A percentile compares a stretch with the other conserved stretches of the same genome.
phyloP scores from a whole-genome alignment of 2,797 vertebrate genomes.

The Mareca penelope region DNA sequence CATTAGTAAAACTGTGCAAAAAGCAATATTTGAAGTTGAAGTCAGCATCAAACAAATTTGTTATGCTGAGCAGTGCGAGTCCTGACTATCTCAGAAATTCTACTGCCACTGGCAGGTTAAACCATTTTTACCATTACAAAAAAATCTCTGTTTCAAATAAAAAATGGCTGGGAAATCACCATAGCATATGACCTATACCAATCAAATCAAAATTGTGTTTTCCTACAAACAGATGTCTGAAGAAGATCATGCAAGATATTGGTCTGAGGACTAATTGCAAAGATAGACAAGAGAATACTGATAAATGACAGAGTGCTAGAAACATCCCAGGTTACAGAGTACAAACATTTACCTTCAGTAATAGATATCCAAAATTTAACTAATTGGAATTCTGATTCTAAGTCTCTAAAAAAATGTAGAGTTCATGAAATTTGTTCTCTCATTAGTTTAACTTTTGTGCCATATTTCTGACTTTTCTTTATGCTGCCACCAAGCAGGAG shows the following conservation, averaged over 20 bases:
- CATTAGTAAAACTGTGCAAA: not conserved
- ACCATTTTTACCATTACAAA: not conserved
- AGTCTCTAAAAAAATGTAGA: not conserved
- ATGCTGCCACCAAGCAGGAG: not conserved
- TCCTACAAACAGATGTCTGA: not conserved
- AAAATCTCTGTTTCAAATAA: not conserved
- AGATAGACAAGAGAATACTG: not conserved
- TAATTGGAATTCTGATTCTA: not conserved
- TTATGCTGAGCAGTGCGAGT: not conserved
- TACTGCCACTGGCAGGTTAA: not conserved
- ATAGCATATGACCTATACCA: not conserved
- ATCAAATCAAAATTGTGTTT: not conserved
- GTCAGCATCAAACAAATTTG: not conserved
- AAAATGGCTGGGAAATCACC: not conserved
- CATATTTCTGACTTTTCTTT: not conserved
- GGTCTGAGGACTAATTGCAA: not conserved
- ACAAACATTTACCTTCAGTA: not conserved
- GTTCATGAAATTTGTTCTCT: not conserved
- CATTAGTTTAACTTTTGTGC: not conserved
- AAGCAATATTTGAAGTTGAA: not conserved
- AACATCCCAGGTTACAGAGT: not conserved
- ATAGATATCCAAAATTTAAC: not conserved
- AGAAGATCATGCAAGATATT: not conserved
- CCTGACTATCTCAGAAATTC: not conserved
- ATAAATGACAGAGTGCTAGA: not conserved